phyloP scores from a whole-genome alignment of 2,797 vertebrate species.

The Argyrosomus regius region DNA sequence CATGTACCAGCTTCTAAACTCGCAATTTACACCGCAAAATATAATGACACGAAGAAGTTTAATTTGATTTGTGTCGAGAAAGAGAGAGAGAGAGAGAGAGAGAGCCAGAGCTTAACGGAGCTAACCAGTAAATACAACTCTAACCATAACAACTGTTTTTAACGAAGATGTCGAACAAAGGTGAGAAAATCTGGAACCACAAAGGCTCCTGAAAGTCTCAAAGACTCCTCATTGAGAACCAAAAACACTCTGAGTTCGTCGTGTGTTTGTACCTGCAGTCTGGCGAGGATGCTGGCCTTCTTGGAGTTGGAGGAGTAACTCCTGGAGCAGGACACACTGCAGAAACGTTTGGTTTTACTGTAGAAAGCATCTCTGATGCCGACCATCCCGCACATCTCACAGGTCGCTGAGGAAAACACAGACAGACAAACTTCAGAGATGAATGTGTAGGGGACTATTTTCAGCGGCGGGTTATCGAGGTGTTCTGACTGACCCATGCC shows the following conservation, averaged over 20 bases:
- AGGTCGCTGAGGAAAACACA: conserved; percentile 86
- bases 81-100: too few species aligned
- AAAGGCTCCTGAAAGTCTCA: too few species aligned
- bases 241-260: background rate
- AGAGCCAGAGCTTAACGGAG: too few species aligned
- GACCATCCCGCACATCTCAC: conserved; percentile 98
- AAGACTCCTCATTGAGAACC: too few species aligned
- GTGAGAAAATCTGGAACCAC: too few species aligned
- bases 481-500: conserved; percentile 92
- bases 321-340: conserved; percentile 97
- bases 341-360: conserved; percentile 98
- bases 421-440: background rate
- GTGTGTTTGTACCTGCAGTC: conserved; percentile 86
- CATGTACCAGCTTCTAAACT: too few species aligned
- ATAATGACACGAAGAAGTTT: too few species aligned
- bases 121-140: too few species aligned
- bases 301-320: conserved; percentile 98
- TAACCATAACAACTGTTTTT: too few species aligned
- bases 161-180: too few species aligned
- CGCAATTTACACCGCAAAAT: too few species aligned
- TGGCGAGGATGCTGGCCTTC: conserved; percentile 98
- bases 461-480: background rate
- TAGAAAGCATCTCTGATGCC: conserved; percentile 97
- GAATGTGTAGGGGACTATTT: background rate
- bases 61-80: too few species aligned